A percentile compares a stretch with the other conserved stretches of the same genome.
These are phyloP conservation scores for Oenanthe oenanthe DNA, from an alignment of 2,113 vertebrate species.

Conservation along the genomic window DNA sequence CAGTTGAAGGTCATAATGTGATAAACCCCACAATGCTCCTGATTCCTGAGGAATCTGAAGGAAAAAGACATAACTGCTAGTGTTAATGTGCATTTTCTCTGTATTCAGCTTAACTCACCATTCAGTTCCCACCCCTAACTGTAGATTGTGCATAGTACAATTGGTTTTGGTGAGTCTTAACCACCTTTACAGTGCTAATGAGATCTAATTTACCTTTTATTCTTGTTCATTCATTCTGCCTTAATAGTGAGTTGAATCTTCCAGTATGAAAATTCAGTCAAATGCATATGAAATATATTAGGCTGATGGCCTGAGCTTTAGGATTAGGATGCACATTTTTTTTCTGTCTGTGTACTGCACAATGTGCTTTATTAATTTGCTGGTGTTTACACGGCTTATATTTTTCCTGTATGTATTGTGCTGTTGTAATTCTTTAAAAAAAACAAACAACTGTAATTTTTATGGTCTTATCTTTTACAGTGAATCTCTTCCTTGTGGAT, in stretches of 20 bases:
- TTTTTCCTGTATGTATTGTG: not conserved
- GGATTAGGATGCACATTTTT: not conserved
- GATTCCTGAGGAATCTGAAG: not conserved
- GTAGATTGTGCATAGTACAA: not conserved
- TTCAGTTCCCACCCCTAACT: not conserved
- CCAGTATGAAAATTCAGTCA: not conserved
- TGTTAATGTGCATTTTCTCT: not conserved
- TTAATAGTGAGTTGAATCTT: not conserved
- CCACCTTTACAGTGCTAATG: not conserved
- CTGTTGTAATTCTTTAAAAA: constrained; percentile 8
- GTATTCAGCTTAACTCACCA: not conserved
- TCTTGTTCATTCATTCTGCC: not conserved
- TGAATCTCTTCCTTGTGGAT: constrained; percentile 3
- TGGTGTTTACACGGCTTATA: not conserved
- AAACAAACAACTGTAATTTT: not conserved
- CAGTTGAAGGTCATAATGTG: not conserved
- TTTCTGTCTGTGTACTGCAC: not conserved
- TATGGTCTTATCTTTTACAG: constrained; percentile 2
- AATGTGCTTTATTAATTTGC: not conserved
- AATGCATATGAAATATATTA: not conserved
- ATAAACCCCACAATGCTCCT: not conserved
- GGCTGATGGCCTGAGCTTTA: not conserved
- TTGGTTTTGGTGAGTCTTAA: not conserved
- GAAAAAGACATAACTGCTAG: not conserved
- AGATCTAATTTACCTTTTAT: not conserved